A percentile compares a stretch with the other conserved stretches of the same genome.
These are phyloP conservation scores for Parasteatoda tepidariorum DNA, from an alignment of 1,140 invertebrate genomes.

Conservation along the genomic window DNA sequence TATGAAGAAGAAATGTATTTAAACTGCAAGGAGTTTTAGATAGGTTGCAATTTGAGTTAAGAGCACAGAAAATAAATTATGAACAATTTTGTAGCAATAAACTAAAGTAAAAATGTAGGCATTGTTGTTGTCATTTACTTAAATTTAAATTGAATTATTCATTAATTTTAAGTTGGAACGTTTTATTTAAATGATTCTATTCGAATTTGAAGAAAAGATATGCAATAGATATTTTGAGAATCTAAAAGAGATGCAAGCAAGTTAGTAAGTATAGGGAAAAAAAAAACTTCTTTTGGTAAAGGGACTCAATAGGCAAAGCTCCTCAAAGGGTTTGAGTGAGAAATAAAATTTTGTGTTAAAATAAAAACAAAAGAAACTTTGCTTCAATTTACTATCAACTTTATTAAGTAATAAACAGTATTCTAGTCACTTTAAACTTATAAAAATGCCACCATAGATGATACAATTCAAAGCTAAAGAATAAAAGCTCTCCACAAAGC, in stretches of 20 bases:
- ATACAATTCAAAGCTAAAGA: slow-evolving; percentile 40
- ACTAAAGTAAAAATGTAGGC: no score
- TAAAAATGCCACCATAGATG: slow-evolving; percentile 14
- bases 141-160: no score
- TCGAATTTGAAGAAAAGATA: no score
- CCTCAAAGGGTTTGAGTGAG: slow-evolving; percentile 48
- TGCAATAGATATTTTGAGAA: no score
- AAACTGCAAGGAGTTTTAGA: no score
- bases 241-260: background rate
- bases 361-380: background rate
- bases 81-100: no score
- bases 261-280: slow-evolving; percentile 37
- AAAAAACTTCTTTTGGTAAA: slow-evolving; percentile 26
- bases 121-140: no score
- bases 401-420: slow-evolving; percentile 52
- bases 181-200: no score
- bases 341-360: background rate
- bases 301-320: slow-evolving; percentile 44
- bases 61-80: no score
- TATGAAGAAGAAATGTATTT: no score
- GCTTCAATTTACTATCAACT: slow-evolving; percentile 24
- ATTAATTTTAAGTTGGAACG: no score
- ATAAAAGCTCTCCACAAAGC: slow-evolving; percentile 9
- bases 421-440: slow-evolving; percentile 14
- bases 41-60: no score